Percentiles rank a stretch among this genome's conserved stretches.
Evolutionary conservation across 2,113 vertebrate genomes (phyloP).

Genomic region (Mionectes macconnelli): DNA sequence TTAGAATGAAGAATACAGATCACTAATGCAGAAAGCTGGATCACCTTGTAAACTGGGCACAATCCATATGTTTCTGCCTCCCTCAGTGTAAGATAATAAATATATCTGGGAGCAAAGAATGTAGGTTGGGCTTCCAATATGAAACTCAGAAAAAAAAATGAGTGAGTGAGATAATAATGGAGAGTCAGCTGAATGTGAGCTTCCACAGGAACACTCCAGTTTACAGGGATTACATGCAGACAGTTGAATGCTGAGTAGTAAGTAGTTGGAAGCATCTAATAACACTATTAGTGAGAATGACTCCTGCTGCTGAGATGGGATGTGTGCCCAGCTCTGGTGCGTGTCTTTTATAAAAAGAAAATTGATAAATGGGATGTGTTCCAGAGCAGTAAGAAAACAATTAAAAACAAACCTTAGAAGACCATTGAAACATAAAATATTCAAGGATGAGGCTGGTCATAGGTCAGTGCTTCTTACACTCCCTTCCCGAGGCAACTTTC

Average conservation of each 20-base stretch:
- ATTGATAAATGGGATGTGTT: background rate
- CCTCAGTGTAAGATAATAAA: background rate
- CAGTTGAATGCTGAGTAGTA: background rate
- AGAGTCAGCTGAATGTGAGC: background rate
- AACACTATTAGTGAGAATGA: background rate
- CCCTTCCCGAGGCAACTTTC: background rate
- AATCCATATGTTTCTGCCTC: background rate
- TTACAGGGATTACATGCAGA: background rate
- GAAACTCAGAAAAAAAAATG: background rate
- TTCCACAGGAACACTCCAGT: background rate
- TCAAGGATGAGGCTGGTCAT: background rate
- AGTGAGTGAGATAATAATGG: background rate
- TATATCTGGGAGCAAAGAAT: background rate
- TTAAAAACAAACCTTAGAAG: background rate
- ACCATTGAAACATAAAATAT: background rate
- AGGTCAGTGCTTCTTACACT: background rate
- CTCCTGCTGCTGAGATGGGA: background rate
- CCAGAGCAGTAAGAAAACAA: background rate
- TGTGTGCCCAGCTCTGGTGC: background rate
- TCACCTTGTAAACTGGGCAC: background rate
- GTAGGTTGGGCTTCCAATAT: background rate
- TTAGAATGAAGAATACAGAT: background rate
- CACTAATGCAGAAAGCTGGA: background rate
- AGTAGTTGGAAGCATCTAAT: background rate
- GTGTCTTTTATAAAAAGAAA: background rate